Conservation (phyloP, 2,113 vertebrate genomes). For the Ariopsis seemanni region DNA sequence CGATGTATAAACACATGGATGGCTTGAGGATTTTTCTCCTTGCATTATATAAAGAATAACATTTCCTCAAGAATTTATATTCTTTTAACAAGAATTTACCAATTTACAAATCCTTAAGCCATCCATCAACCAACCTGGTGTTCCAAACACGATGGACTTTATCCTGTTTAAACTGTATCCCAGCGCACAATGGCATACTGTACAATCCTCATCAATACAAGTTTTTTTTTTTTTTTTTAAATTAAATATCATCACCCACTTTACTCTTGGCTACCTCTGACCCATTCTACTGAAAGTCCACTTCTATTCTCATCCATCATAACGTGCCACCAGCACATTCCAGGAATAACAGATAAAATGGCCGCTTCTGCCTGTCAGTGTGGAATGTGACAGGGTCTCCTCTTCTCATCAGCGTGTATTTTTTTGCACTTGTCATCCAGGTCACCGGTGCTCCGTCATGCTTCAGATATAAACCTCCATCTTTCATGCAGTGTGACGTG, state of each 20-base stretch:
- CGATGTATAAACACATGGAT: neutral
- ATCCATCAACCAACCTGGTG: neutral
- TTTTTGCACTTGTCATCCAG: slow-evolving; percentile 43
- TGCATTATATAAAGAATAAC: no score
- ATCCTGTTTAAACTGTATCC: neutral
- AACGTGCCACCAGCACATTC: slow-evolving; percentile 30
- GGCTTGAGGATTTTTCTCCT: no score
- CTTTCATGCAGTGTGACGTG: slow-evolving; percentile 28
- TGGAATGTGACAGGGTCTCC: slow-evolving; percentile 19
- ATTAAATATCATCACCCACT: slow-evolving; percentile 33
- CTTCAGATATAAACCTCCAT: slow-evolving; percentile 37
- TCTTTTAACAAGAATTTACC: no score
- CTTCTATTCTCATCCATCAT: slow-evolving; percentile 45
- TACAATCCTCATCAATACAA: neutral
- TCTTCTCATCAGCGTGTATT: slow-evolving; percentile 22
- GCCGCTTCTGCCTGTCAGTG: neutral
- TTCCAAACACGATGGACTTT: neutral
- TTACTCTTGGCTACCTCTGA: slow-evolving; percentile 37
- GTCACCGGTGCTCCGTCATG: slow-evolving; percentile 44
- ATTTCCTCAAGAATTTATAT: no score
- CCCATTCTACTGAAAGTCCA: slow-evolving; percentile 27
- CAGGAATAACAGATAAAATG: slow-evolving; percentile 6
- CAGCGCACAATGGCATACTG: neutral
- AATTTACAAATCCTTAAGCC: neutral
- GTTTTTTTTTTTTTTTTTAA: neutral